Evolutionary conservation across 2,113 vertebrate species (phyloP), one percentile per base, ranked within the genome.

Genomic region (Aspidoscelis tigris): DNA sequence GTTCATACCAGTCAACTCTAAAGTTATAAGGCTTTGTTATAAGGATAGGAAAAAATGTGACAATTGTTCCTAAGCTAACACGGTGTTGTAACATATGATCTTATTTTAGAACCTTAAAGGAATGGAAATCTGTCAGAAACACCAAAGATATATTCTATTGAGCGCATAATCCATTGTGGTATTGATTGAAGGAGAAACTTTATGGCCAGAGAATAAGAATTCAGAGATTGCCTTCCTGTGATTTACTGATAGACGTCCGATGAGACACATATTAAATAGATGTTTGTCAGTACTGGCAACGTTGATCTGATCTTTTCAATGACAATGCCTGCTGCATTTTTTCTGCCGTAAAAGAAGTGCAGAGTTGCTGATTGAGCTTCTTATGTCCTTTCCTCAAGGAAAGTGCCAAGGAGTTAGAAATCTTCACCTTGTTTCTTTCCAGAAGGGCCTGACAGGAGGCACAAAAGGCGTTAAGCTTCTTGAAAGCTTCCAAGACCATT

Each of bases 381-480:
- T 87, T 88, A 12, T 88, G 89, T 88, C 80, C 50, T 81, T 33
- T 69, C 50, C 61, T 84, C 8, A 87, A 86, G 78, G 69, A 92
- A 88, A 90, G 64, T 87, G 65, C 10, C 14, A 26, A 86, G 83
- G 84, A 80, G 69, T 89, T 4, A 86, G 82, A 86, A 84, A 84
- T 53, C 86, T 90, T 90, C 81, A 26, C 65, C 77, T 89, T 89
- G 72, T 80, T 55, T 91, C 72, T 71, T 88, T 87, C 81, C 68
- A 76, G 71, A 71, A 87, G 41, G 68, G 22, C 10, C 14, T 76
- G 44, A 66, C 24, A 21, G 86, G 82, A 80, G 68, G 12, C 24
- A 74, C 50, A 86, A 33, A 88, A 86, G 85, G 53, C 64, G 7
- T 84, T 88, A 82, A 21, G 8, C 14, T 86, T 85, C 68, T 69